Conservation (phyloP, 2,888 invertebrate genomes). For the Erebia epiphron region DNA sequence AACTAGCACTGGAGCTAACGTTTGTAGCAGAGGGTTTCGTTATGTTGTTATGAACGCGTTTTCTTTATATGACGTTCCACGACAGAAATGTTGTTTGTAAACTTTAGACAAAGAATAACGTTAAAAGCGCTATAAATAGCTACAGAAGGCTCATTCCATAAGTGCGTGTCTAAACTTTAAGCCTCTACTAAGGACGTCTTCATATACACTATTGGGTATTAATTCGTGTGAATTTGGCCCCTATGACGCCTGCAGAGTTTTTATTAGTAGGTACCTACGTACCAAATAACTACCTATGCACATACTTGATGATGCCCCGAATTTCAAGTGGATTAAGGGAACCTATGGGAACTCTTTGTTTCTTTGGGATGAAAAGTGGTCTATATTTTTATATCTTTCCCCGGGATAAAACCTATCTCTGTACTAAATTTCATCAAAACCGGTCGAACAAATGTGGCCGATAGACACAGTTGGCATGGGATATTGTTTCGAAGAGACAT, state of each 20-base stretch:
- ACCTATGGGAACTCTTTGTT: too few species aligned
- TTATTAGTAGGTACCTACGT: background rate
- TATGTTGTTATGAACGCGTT: constrained; percentile 34
- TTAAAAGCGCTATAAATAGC: background rate
- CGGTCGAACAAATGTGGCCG: too few species aligned
- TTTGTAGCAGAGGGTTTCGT: constrained; percentile 35
- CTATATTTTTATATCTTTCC: too few species aligned
- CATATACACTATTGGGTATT: background rate
- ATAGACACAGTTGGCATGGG: too few species aligned
- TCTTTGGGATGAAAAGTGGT: too few species aligned
- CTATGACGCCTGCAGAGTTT: background rate
- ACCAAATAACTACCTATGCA: too few species aligned
- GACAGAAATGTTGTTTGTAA: constrained; percentile 21
- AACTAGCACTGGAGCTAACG: constrained; percentile 37
- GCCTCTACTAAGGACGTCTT: background rate
- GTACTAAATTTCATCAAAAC: too few species aligned
- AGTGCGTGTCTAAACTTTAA: background rate
- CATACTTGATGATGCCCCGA: too few species aligned
- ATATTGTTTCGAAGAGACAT: too few species aligned
- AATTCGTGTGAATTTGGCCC: background rate
- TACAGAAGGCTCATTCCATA: background rate
- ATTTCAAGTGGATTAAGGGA: too few species aligned
- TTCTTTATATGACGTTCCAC: constrained; percentile 24
- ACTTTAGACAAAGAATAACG: constrained; percentile 7
- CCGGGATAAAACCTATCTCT: too few species aligned